Evolutionary conservation across 2,888 invertebrate species (phyloP), one percentile per base, ranked within the genome.

Genomic region (Amphimallon solstitiale): DNA sequence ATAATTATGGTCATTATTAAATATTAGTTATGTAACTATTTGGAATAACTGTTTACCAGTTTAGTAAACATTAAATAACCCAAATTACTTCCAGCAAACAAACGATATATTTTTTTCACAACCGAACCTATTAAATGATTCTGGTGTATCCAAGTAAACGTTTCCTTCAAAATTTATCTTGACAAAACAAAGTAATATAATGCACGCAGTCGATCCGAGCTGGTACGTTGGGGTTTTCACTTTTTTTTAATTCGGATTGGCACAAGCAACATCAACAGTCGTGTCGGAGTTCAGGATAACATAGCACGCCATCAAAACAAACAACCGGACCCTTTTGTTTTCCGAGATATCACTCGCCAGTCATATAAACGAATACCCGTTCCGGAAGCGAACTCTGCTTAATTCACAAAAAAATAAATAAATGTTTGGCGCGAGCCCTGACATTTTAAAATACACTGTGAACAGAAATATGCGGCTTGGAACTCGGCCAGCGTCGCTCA

Each of bases 381-480:
- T 73, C 73, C 71, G 74, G 73, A 74, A 74, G 71, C 74, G 74
- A 73, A 75, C 72, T 74, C 73, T 75, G 76, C 76, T 75, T 76
- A 77, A 76, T 76, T 76, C 73, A 74, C 72, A 73, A 75, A 46
- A 76, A 77, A 76, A 76, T 74, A 77, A 77, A 77, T 77, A 77
- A 77, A 77, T 76, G 73, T 72, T 73, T 70, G 71, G 73, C 74
- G 74, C 73, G 71, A 72, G 70, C 74, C 72, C 54, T 77, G 77
- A 77, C 77, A 76, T 74, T 76, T 75, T 75, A 76, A 78, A 78
- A 78, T 78, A 78, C 74, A 77, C 76, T 72, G 77, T 75, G 75
- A 77, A 77, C 77, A 77, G 77, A 77, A 74, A 77, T 76, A 76
- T 73, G 73, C 72, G 74, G 73, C 71, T 73, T 75, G 73, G 70